phyloP scores from a whole-genome alignment of 2,888 invertebrate species.

The Erynnis tages region DNA sequence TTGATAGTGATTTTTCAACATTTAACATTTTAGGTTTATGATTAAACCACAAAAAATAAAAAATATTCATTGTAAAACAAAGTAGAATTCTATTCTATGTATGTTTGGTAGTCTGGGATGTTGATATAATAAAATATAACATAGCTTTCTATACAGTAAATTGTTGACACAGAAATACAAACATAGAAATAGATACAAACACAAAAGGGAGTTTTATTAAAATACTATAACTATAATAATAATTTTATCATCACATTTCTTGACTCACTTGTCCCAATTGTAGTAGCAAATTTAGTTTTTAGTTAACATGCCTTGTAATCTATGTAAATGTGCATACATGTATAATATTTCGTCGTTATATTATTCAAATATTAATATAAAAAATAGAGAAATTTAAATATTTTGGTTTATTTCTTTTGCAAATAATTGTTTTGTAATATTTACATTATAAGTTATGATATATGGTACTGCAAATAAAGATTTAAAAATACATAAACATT shows the following conservation, averaged over 20 bases:
- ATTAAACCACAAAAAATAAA: too few species aligned
- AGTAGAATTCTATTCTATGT: too few species aligned
- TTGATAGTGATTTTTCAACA: too few species aligned
- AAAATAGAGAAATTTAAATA: constrained; percentile 61
- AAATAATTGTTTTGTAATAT: constrained; percentile 70
- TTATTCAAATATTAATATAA: constrained; percentile 52
- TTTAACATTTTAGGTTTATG: too few species aligned
- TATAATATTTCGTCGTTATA: constrained; percentile 64
- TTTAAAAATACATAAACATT: constrained; percentile 44
- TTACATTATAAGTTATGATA: constrained; percentile 58
- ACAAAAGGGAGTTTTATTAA: neutral
- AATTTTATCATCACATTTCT: constrained; percentile 36
- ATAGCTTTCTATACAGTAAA: constrained; percentile 18
- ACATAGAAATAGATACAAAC: constrained; percentile 8
- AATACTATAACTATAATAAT: constrained; percentile 17
- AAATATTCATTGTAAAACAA: too few species aligned
- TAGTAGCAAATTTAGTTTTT: constrained; percentile 40
- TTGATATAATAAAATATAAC: too few species aligned
- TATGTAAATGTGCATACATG: constrained; percentile 73
- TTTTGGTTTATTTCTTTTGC: constrained; percentile 61
- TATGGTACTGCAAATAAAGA: constrained; percentile 51
- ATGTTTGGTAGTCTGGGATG: too few species aligned
- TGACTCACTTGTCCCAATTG: constrained; percentile 30
- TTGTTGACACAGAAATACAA: constrained; percentile 20
- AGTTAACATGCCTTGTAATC: constrained; percentile 62